Evolutionary conservation across 2,113 vertebrate species (phyloP), one percentile per base, ranked within the genome.

Genomic region (Pandion haliaetus): DNA sequence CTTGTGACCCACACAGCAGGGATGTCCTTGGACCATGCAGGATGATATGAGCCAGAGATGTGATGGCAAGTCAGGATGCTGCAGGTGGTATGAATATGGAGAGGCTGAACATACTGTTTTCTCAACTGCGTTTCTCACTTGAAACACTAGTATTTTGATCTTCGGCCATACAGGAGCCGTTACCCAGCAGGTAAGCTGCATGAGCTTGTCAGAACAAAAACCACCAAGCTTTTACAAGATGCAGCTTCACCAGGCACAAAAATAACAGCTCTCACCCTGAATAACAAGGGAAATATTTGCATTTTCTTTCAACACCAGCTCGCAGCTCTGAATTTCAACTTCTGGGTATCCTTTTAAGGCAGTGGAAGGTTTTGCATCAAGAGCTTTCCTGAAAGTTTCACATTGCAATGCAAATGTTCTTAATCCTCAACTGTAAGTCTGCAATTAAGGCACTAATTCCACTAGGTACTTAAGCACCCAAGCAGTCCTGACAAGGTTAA

Each of bases 31-130:
- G 45, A 24, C 19, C 55, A 9, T 1, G 44, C 28, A 21, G 66
- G 65, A 42, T 36, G 32, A 5, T 9, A 2, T 5, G 7, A 45
- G n/a, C 11, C 29, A 12, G 38, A 18, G 73, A 12, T 2, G 6
- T 0, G 5, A 24, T 2, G 45, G 28, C 20, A 67, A 78, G 65
- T 34, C n/a, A 2, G 24, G 4, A 0, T 2, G n/a, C 50, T 24
- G 62, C 31, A 28, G 45, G 21, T 7, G 4, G 7, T 1, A 17
- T 1, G 6, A 5, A 6, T 1, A 5, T 0, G 8, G 26, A 49
- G 21, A 38, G 24, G 31, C 17, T 25, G 29, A 55, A 59, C 8
- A 4, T 4, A 4, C 2, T 18, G 36, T 25, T n/a, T 31, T 54
- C 67, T 47, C 61, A 40, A 10, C 31, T 6, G 29, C 12, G 3